phyloP scores from a whole-genome alignment of 2,113 vertebrate genomes.

The Planiliza haematocheilus region DNA sequence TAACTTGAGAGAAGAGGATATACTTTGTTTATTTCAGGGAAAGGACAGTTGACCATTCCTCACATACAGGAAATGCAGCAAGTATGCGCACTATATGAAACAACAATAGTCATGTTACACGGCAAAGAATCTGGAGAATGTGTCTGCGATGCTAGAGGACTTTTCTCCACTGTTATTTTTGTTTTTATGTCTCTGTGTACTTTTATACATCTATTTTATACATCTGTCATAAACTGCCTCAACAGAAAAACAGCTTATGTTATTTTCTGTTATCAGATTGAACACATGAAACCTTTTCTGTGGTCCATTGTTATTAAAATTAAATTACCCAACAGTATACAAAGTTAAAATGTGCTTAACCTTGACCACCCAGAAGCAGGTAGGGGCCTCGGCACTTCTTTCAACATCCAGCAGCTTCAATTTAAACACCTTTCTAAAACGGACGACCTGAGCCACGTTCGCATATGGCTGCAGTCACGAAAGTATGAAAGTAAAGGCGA shows the following conservation, averaged over 20 bases:
- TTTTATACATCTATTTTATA: too few relatives aligned
- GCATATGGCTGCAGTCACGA: too few relatives aligned
- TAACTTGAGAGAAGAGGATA: slow-evolving; percentile 69
- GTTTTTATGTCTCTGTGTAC: neutral
- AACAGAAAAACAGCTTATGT: neutral
- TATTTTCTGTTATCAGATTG: neutral
- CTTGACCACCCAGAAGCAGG: neutral
- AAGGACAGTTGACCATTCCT: slow-evolving; percentile 62
- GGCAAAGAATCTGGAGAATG: slow-evolving; percentile 2
- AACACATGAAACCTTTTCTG: too few relatives aligned
- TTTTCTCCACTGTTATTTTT: neutral
- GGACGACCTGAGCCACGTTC: neutral
- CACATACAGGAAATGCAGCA: slow-evolving; percentile 50
- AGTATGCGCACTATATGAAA: neutral
- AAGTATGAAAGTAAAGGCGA: slow-evolving; percentile 10
- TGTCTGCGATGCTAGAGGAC: neutral
- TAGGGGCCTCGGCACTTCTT: neutral
- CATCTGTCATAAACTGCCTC: too few relatives aligned
- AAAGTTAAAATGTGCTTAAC: neutral
- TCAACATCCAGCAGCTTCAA: neutral
- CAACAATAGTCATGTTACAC: slow-evolving; percentile 14
- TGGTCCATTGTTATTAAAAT: too few relatives aligned
- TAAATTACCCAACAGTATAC: neutral
- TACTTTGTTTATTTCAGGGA: slow-evolving; percentile 62
- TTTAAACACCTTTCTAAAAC: neutral